A percentile compares a stretch with the other conserved stretches of the same genome.
These are phyloP conservation scores for Spilarctia lutea DNA, from an alignment of 2,888 invertebrate genomes.

Conservation along the genomic window DNA sequence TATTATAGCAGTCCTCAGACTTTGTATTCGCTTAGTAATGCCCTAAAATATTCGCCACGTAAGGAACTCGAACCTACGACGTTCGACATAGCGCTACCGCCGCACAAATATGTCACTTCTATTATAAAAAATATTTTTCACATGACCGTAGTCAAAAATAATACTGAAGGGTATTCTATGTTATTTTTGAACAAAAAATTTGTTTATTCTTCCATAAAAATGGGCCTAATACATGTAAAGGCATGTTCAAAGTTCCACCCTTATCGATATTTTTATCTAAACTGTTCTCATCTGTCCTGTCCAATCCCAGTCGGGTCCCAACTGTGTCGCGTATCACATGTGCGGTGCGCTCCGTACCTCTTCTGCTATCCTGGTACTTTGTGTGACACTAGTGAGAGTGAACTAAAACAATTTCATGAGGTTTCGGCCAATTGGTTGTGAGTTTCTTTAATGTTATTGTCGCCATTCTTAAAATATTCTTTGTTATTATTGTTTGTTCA, in stretches of 20 bases:
- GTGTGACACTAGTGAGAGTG: conserved; percentile 51
- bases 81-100: not conserved
- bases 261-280: conserved; percentile 52
- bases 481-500: too few species aligned
- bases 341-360: conserved; percentile 49
- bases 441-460: conserved; percentile 22
- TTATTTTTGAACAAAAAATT: conserved; percentile 19
- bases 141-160: not conserved
- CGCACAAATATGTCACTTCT: not conserved
- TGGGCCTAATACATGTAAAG: conserved; percentile 18
- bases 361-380: conserved; percentile 61
- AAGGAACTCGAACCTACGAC: not conserved
- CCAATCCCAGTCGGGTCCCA: conserved; percentile 51
- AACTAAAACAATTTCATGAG: conserved; percentile 33
- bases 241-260: conserved; percentile 20
- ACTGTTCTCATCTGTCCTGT: conserved; percentile 42
- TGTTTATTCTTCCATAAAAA: conserved; percentile 24
- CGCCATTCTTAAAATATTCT: not conserved
- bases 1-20: not conserved
- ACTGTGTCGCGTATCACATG: conserved; percentile 49
- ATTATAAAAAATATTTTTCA: not conserved
- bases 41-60: not conserved
- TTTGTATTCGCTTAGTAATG: too few species aligned
- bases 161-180: not conserved
- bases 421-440: conserved; percentile 33